A percentile compares a stretch with the other conserved stretches of the same genome.
These are phyloP conservation scores for Mobula hypostoma DNA, from an alignment of 2,113 vertebrate species.

Conservation along the genomic window DNA sequence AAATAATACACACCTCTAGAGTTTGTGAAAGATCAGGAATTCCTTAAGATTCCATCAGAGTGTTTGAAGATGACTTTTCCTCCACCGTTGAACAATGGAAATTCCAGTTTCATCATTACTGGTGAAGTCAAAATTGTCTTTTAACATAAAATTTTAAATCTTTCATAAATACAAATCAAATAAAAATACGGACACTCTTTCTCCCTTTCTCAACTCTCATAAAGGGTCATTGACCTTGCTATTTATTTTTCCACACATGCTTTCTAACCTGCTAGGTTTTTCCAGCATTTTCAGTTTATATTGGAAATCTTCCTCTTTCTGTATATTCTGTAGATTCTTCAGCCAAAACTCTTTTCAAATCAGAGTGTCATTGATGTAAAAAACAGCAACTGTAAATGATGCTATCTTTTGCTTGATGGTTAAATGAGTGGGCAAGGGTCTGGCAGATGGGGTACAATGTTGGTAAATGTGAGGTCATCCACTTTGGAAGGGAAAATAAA, in stretches of 20 bases:
- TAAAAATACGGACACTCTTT: no score
- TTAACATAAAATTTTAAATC: not conserved
- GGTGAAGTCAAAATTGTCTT: not conserved
- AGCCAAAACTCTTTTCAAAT: not conserved
- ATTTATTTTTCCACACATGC: no score
- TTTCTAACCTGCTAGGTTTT: no score
- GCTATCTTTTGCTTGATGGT: not conserved
- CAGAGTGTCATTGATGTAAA: not conserved
- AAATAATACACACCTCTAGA: not conserved
- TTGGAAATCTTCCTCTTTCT: not conserved
- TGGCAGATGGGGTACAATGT: no score
- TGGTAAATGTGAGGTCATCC: no score
- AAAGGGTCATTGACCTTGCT: no score
- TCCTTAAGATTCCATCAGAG: not conserved
- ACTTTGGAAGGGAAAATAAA: no score
- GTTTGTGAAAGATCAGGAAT: not conserved
- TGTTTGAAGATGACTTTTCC: not conserved
- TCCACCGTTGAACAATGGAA: not conserved
- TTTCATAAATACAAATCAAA: no score
- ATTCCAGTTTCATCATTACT: not conserved
- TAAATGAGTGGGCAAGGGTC: no score
- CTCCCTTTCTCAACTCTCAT: no score
- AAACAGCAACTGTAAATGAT: not conserved
- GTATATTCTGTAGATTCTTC: not conserved
- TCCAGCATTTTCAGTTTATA: no score